phyloP scores from a whole-genome alignment of 2,797 vertebrate species.

The Miichthys miiuy region DNA sequence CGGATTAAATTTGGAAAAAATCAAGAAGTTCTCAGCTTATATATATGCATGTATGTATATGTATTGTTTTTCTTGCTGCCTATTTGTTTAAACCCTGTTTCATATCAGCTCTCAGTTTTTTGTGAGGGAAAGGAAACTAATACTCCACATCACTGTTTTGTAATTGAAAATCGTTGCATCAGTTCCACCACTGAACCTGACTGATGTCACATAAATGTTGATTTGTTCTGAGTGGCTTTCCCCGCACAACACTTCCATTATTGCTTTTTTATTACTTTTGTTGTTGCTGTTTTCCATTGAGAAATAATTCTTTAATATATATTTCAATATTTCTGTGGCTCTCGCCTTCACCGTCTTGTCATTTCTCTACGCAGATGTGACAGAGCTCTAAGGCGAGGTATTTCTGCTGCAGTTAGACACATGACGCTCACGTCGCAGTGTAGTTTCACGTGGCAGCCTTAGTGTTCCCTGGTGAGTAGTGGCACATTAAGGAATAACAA shows the following conservation, averaged over 20 bases:
- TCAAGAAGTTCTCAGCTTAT: slow-evolving; percentile 8
- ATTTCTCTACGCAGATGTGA: slow-evolving; percentile 54
- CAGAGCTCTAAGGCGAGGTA: slow-evolving; percentile 45
- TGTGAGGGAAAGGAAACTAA: slow-evolving; percentile 64
- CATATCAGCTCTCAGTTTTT: slow-evolving; percentile 35
- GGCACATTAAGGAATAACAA: slow-evolving; percentile 84
- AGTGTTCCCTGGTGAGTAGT: slow-evolving; percentile 75
- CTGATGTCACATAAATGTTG: slow-evolving; percentile 82
- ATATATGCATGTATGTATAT: not conserved
- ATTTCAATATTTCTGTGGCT: slow-evolving; percentile 79
- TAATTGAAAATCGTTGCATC: slow-evolving; percentile 81
- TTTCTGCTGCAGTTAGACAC: slow-evolving; percentile 69
- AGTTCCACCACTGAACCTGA: slow-evolving; percentile 74
- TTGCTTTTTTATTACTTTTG: slow-evolving; percentile 85
- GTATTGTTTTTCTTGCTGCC: not conserved
- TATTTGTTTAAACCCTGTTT: slow-evolving; percentile 27
- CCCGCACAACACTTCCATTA: slow-evolving; percentile 77
- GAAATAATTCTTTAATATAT: slow-evolving; percentile 85
- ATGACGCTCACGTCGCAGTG: slow-evolving; percentile 51
- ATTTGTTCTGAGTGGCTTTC: slow-evolving; percentile 80
- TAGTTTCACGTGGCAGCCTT: slow-evolving; percentile 71
- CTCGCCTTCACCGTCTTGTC: slow-evolving; percentile 56
- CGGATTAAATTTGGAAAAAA: not conserved
- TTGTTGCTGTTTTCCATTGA: slow-evolving; percentile 81
- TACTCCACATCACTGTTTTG: slow-evolving; percentile 63